These are phyloP conservation scores for Lepus oiostolus DNA, from an alignment of 2,797 vertebrate species.

Conservation along the genomic window DNA sequence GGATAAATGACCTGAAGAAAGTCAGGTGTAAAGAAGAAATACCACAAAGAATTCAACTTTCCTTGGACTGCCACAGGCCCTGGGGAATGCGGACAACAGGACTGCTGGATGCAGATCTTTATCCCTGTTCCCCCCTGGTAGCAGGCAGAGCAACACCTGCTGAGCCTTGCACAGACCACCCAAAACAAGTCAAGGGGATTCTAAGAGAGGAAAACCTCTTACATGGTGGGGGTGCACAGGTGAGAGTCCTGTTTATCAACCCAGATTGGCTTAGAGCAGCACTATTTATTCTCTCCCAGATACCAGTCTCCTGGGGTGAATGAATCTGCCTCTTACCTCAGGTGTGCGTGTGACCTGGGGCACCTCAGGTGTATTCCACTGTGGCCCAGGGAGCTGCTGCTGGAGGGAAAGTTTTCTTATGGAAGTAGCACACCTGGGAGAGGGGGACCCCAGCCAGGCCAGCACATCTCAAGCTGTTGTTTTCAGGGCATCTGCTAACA, in stretches of 20 bases:
- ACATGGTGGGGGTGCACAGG: background rate
- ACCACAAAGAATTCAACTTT: background rate
- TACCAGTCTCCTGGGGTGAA: accelerated
- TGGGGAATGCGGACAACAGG: background rate
- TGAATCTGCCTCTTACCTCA: background rate
- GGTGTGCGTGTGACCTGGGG: background rate
- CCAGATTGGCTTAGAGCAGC: background rate
- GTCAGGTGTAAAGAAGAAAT: background rate
- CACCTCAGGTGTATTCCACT: background rate
- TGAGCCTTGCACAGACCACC: background rate
- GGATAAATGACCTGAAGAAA: constrained; percentile 8
- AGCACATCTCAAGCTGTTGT: background rate
- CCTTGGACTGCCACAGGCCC: background rate
- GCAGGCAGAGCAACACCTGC: accelerated
- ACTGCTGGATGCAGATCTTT: background rate
- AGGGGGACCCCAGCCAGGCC: background rate
- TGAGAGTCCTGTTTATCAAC: background rate
- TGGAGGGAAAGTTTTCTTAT: background rate
- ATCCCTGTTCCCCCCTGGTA: background rate
- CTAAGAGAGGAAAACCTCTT: background rate
- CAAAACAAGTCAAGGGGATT: background rate
- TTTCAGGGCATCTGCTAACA: background rate
- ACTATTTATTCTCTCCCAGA: background rate
- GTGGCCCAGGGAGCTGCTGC: background rate
- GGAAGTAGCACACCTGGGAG: background rate